Conservation (phyloP, 1,140 invertebrate genomes). For the Paraescarpia echinospica region DNA sequence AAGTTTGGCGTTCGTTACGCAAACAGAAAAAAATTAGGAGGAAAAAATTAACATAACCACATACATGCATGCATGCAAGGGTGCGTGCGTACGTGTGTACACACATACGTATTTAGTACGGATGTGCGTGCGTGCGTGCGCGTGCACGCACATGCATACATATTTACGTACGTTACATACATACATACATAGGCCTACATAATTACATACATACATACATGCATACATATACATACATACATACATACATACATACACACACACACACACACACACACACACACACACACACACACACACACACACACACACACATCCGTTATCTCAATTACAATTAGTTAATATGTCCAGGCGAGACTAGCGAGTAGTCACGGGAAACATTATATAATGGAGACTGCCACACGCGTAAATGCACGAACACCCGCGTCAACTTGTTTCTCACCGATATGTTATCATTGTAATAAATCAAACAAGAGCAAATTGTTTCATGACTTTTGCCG, state of each 20-base stretch:
- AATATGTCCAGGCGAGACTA: too few species aligned
- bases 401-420: too few species aligned
- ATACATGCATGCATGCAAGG: not conserved
- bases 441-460: not conserved
- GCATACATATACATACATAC: not conserved
- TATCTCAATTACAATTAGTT: too few species aligned
- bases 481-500: not conserved
- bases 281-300: too few species aligned
- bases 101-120: not conserved
- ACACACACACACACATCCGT: too few species aligned
- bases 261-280: constrained; percentile 5
- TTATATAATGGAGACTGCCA: too few species aligned
- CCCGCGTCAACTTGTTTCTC: not conserved
- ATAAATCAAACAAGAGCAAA: not conserved
- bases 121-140: not conserved
- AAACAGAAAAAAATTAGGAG: too few species aligned
- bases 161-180: not conserved
- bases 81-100: too few species aligned
- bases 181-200: not conserved
- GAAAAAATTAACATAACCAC: not conserved
- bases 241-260: constrained; percentile 10
- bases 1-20: too few species aligned
- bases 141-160: too few species aligned
- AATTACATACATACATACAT: constrained; percentile 1
- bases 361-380: too few species aligned